phyloP scores from a whole-genome alignment of 2,888 invertebrate species.

The Philopedon plagiatum region DNA sequence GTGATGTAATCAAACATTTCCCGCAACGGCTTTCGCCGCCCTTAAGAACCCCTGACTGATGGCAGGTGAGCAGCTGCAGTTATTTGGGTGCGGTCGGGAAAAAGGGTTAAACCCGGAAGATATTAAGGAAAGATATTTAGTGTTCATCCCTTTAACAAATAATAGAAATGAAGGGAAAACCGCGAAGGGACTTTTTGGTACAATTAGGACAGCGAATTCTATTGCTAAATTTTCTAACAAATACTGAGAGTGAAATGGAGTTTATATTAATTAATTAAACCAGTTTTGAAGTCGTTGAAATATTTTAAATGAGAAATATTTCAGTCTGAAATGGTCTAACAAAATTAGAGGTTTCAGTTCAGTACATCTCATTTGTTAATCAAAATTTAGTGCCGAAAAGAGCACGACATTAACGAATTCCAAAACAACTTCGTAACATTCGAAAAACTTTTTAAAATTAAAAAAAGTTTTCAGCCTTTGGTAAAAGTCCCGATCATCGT shows the following conservation, averaged over 20 bases:
- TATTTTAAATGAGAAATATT: background rate
- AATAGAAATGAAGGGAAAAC: conserved; percentile 21
- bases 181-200: conserved; percentile 14
- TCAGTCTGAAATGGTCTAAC: background rate
- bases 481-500: background rate
- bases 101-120: conserved; percentile 28
- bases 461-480: background rate
- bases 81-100: conserved; percentile 33
- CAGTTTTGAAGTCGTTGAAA: background rate
- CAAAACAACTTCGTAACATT: background rate
- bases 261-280: background rate
- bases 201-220: conserved; percentile 5
- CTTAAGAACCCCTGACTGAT: conserved; percentile 27
- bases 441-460: background rate
- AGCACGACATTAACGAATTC: background rate
- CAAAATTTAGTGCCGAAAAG: no score
- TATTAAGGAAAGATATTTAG: conserved; percentile 23
- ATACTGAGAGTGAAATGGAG: background rate
- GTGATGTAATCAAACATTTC: background rate
- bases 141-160: conserved; percentile 37
- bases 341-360: no score
- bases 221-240: conserved; percentile 8
- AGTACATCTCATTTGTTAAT: no score
- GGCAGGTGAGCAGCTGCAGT: conserved; percentile 40
- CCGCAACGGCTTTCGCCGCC: background rate